Evolutionary conservation across 2,797 vertebrate genomes (phyloP).

Genomic region (Picus viridis): DNA sequence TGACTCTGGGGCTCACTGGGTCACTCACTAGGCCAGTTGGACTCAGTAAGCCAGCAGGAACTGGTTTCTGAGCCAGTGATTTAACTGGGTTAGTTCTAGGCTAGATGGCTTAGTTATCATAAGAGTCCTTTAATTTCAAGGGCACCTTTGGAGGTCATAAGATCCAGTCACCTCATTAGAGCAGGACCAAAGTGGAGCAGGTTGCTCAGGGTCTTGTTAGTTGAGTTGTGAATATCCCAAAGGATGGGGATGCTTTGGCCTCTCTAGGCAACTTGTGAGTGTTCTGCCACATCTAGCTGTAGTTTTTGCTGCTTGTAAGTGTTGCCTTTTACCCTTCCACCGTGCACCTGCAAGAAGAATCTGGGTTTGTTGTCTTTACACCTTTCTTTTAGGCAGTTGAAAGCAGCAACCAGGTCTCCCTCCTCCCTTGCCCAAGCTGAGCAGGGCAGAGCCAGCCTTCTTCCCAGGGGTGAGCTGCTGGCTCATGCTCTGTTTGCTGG

Average conservation of each 20-base stretch:
- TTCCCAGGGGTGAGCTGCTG: not conserved
- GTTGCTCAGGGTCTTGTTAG: not conserved
- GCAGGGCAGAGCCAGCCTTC: not conserved
- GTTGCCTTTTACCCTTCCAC: not conserved
- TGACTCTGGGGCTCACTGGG: not conserved
- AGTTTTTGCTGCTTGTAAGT: not conserved
- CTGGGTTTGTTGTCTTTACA: not conserved
- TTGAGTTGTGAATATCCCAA: not conserved
- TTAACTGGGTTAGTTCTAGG: not conserved
- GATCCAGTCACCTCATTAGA: not conserved
- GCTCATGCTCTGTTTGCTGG: rapidly evolving
- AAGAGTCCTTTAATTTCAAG: not conserved
- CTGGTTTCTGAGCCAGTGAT: not conserved
- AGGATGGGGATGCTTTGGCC: not conserved
- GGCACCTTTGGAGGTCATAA: not conserved
- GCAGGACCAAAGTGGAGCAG: not conserved
- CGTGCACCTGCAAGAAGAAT: not conserved
- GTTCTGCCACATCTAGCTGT: not conserved
- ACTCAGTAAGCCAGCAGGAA: not conserved
- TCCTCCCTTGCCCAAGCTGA: not conserved
- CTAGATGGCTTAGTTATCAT: not conserved
- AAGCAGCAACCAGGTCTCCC: not conserved
- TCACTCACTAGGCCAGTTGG: not conserved
- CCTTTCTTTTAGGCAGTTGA: not conserved
- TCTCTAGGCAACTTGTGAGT: not conserved